phyloP scores from a whole-genome alignment of 2,888 invertebrate genomes.

The Philhelius pedissequus region DNA sequence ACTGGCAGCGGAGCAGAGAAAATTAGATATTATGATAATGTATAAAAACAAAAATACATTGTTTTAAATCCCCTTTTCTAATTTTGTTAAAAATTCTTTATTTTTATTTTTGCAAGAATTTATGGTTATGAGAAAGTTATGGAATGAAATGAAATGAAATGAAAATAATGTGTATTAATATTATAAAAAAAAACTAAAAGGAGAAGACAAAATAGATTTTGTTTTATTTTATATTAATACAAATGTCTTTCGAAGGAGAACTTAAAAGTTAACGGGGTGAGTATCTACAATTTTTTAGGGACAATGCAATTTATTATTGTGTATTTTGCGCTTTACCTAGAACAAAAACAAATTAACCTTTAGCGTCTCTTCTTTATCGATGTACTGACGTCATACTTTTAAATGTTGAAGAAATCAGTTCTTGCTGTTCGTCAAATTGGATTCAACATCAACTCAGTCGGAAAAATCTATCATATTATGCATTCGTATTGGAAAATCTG shows the following conservation, averaged over 20 bases:
- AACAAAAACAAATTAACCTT: no score
- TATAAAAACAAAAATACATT: constrained; percentile 23
- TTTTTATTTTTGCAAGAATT: constrained; percentile 51
- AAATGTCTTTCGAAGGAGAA: background rate
- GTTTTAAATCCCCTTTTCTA: constrained; percentile 29
- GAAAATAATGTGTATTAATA: constrained; percentile 54
- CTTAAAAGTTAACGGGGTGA: background rate
- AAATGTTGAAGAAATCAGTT: no score
- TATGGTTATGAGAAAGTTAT: constrained; percentile 26
- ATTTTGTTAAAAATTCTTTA: constrained; percentile 53
- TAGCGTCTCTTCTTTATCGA: no score
- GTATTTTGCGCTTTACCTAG: no score
- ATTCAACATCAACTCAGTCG: no score
- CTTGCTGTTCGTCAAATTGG: no score
- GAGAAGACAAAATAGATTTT: constrained; percentile 37
- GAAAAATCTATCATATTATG: no score
- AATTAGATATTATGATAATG: constrained; percentile 15
- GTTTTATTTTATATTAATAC: background rate
- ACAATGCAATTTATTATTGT: no score
- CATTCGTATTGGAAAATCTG: no score
- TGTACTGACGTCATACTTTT: no score
- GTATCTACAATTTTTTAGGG: no score
- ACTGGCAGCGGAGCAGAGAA: constrained; percentile 31
- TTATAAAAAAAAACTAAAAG: constrained; percentile 46
- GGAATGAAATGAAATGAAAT: constrained; percentile 43